Evolutionary conservation across 2,888 invertebrate species (phyloP).

Genomic region (Fragum whitleyi): DNA sequence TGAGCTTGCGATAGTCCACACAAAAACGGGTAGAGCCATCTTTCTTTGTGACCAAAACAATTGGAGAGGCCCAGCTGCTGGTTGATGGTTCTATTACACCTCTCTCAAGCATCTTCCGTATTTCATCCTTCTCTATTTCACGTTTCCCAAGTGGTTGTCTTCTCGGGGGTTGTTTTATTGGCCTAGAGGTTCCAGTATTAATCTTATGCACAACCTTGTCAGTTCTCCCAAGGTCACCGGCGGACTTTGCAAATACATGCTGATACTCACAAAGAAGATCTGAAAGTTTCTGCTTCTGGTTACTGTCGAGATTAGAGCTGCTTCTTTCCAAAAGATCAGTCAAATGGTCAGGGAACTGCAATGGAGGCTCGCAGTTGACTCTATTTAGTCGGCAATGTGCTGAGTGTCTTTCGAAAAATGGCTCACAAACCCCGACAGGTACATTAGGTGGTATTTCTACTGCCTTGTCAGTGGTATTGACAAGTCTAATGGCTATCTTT

Average conservation of each 20-base stretch:
- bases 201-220: constrained; percentile 31
- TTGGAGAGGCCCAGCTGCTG: constrained; percentile 59
- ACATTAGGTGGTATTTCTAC: neutral
- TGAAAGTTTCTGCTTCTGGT: constrained; percentile 3
- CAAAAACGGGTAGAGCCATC: constrained; percentile 51
- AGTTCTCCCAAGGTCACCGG: constrained; percentile 34
- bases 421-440: constrained; percentile 2
- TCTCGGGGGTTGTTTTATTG: constrained; percentile 40
- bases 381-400: neutral
- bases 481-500: neutral
- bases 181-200: constrained; percentile 13
- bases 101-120: constrained; percentile 40
- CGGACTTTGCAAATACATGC: constrained; percentile 30
- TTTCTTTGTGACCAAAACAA: no score
- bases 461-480: neutral
- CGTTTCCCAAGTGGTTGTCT: constrained; percentile 31
- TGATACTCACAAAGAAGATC: constrained; percentile 20
- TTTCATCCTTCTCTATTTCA: constrained; percentile 27
- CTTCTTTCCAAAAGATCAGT: constrained; percentile 8
- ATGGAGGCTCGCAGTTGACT: neutral
- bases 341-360: neutral
- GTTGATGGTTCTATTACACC: constrained; percentile 40
- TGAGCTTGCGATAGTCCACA: constrained; percentile 38
- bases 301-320: neutral
- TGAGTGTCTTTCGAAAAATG: neutral